Conservation (phyloP, 2,797 vertebrate species). For the Hypotaenidia philippensis region DNA sequence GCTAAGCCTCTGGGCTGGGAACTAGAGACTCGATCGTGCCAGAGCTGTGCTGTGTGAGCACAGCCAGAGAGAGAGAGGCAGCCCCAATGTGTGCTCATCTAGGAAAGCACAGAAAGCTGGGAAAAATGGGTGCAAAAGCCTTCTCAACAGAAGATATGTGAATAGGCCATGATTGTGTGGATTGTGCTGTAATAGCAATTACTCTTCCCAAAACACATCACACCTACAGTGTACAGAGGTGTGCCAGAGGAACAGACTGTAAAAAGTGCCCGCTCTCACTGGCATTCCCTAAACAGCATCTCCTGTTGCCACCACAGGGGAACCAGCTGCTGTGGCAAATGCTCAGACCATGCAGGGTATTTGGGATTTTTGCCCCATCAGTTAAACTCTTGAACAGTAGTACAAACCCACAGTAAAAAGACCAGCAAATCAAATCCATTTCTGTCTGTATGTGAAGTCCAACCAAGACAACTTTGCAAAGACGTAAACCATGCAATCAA, state of each 20-base stretch:
- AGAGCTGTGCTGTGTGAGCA: accelerated
- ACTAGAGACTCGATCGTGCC: not conserved
- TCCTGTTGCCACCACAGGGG: not conserved
- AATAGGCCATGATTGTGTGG: not conserved
- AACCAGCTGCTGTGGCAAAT: not conserved
- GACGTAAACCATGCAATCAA: not conserved
- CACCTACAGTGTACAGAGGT: not conserved
- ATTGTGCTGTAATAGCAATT: not conserved
- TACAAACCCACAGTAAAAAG: not conserved
- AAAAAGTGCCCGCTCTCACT: not conserved
- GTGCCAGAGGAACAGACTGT: not conserved
- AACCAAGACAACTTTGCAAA: not conserved
- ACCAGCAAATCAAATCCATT: not conserved
- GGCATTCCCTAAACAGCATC: not conserved
- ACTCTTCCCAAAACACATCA: not conserved
- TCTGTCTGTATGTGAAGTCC: not conserved
- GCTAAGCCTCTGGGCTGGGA: not conserved
- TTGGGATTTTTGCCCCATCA: not conserved
- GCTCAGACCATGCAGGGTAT: not conserved
- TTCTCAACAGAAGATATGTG: not conserved
- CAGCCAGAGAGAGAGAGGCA: not conserved
- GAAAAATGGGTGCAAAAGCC: not conserved
- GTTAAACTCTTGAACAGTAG: not conserved
- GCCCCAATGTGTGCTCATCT: accelerated
- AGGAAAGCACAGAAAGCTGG: not conserved